Conservation (phyloP, 30 jellyfish, hydroid and myxozoan species). For the Cassiopea andromeda region DNA sequence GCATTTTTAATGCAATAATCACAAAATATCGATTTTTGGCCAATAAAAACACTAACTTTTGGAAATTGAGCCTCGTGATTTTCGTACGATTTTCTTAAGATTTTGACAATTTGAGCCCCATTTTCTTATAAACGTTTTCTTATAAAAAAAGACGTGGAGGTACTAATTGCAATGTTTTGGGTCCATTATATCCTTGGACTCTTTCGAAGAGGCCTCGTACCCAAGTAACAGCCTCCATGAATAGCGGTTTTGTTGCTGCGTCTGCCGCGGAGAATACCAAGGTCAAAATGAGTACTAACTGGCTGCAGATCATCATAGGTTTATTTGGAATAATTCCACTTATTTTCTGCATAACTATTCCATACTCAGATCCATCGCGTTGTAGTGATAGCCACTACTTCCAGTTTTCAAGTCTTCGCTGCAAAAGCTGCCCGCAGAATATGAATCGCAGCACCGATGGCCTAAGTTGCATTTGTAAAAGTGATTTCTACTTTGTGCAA, state of each 20-base stretch:
- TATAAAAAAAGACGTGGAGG: too few relatives aligned
- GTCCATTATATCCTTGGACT: too few relatives aligned
- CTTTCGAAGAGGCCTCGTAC: constrained; percentile 6
- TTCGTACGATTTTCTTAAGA: too few relatives aligned
- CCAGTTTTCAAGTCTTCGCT: constrained; percentile 84
- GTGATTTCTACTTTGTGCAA: constrained; percentile 61
- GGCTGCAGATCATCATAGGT: not conserved
- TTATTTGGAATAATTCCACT: not conserved
- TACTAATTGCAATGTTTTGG: too few relatives aligned
- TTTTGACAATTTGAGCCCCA: too few relatives aligned
- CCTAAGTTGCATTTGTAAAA: constrained; percentile 80
- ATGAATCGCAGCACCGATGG: constrained; percentile 70
- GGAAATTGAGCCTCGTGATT: too few relatives aligned
- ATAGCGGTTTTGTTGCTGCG: not conserved
- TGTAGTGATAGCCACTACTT: constrained; percentile 71
- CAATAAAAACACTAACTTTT: too few relatives aligned
- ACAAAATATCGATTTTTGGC: too few relatives aligned
- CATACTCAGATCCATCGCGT: constrained; percentile 72
- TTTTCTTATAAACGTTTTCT: too few relatives aligned
- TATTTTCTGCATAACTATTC: constrained; percentile 25
- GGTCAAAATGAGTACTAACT: not conserved
- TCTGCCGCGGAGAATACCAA: not conserved
- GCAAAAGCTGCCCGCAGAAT: constrained; percentile 80
- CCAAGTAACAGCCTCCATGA: not conserved
- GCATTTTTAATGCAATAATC: too few relatives aligned